These are phyloP conservation scores for Spilogale gracilis DNA, from an alignment of 2,113 vertebrate genomes.

Conservation along the genomic window DNA sequence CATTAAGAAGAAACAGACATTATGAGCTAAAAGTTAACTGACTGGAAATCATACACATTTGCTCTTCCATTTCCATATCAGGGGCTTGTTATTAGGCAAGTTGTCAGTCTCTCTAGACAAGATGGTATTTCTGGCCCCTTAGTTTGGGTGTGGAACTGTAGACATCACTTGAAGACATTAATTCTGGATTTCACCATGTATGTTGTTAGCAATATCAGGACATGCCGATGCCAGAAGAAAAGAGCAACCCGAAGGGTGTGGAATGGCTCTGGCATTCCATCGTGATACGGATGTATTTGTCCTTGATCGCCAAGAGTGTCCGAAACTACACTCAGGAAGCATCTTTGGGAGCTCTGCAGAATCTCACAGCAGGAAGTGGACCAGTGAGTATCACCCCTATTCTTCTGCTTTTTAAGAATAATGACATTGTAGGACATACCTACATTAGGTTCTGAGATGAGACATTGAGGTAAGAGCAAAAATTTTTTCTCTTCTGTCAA, in stretches of 20 bases:
- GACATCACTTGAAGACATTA: neutral
- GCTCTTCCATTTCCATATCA: neutral
- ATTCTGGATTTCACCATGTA: slow-evolving; percentile 68
- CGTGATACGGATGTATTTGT: slow-evolving; percentile 95
- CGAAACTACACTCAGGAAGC: slow-evolving; percentile 93
- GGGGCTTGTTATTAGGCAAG: neutral
- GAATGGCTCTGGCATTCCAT: slow-evolving; percentile 96
- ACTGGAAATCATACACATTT: neutral
- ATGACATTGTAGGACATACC: neutral
- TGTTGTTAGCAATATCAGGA: slow-evolving; percentile 86
- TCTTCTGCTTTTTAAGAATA: neutral
- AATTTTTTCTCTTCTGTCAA: neutral
- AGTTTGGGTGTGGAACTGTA: neutral
- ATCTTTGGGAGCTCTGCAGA: slow-evolving; percentile 95
- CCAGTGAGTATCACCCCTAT: slow-evolving; percentile 86
- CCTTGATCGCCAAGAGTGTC: slow-evolving; percentile 94
- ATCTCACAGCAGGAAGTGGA: slow-evolving; percentile 94
- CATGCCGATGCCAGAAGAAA: slow-evolving; percentile 90
- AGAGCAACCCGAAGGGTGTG: slow-evolving; percentile 91
- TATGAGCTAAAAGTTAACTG: neutral
- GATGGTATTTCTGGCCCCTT: neutral
- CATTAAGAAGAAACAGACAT: neutral
- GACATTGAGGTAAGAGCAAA: neutral
- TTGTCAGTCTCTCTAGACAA: neutral
- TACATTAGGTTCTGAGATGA: neutral